A percentile compares a stretch with the other conserved stretches of the same genome.
Conservation (phyloP, 2,888 invertebrate genomes). For the Cactoblastis cactorum region DNA sequence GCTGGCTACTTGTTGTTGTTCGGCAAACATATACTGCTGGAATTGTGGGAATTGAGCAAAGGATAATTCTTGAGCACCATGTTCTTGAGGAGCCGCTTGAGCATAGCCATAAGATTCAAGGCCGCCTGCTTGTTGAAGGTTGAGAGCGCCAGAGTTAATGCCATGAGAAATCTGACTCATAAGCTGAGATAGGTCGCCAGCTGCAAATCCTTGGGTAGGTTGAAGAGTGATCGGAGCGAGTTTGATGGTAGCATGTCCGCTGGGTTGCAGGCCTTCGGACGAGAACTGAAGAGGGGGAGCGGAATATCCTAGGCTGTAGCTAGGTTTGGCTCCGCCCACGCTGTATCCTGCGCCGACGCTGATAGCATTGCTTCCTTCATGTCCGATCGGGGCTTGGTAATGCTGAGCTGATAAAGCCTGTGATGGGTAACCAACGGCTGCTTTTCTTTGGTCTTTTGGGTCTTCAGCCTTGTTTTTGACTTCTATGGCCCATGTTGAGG, state of each 20-base stretch:
- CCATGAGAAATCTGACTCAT: slow-evolving; percentile 66
- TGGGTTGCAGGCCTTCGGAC: slow-evolving; percentile 46
- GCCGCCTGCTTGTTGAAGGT: slow-evolving; percentile 47
- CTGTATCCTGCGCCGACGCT: slow-evolving; percentile 72
- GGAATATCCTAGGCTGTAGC: slow-evolving; percentile 47
- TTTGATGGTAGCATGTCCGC: slow-evolving; percentile 52
- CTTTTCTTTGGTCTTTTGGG: slow-evolving; percentile 65
- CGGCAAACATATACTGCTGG: slow-evolving; percentile 50
- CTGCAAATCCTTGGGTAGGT: slow-evolving; percentile 45
- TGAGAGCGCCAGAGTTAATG: slow-evolving; percentile 54
- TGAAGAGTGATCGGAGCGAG: slow-evolving; percentile 62
- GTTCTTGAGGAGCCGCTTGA: slow-evolving; percentile 37
- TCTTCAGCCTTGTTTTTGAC: slow-evolving; percentile 55
- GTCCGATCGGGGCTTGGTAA: slow-evolving; percentile 41
- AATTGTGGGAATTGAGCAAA: slow-evolving; percentile 56
- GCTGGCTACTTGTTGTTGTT: slow-evolving; percentile 35
- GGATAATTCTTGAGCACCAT: slow-evolving; percentile 46
- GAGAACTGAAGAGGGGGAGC: slow-evolving; percentile 45
- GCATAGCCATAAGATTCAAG: slow-evolving; percentile 46
- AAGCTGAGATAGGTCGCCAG: slow-evolving; percentile 57
- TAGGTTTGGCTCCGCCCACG: slow-evolving; percentile 63
- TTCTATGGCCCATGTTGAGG: slow-evolving; percentile 55
- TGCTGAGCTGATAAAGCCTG: slow-evolving; percentile 27
- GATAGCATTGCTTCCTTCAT: slow-evolving; percentile 63
- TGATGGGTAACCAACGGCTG: slow-evolving; percentile 48